These are phyloP conservation scores for Rhysida immarginata DNA, from an alignment of 1,140 invertebrate species.

Conservation along the genomic window DNA sequence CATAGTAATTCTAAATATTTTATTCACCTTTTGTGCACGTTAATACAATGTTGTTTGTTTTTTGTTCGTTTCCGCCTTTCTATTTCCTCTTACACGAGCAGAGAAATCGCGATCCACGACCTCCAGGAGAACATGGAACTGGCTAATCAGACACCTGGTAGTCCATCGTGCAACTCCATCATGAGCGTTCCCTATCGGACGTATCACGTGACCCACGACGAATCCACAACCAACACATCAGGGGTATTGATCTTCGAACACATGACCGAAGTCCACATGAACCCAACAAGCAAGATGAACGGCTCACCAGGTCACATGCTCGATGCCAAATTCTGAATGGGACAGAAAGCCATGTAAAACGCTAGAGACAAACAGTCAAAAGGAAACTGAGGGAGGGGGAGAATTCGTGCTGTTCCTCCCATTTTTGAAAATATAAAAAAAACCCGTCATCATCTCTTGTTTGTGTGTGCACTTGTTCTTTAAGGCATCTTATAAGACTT, in stretches of 20 bases:
- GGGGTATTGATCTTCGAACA: slow-evolving; percentile 2
- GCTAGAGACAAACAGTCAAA: too few relatives aligned
- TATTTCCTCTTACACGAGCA: neutral
- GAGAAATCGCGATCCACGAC: slow-evolving; percentile 5
- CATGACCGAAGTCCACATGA: slow-evolving; percentile 4
- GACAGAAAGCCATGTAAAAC: neutral
- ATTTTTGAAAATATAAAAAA: too few relatives aligned
- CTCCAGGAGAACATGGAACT: slow-evolving; percentile 6
- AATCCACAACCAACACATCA: neutral
- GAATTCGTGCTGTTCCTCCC: too few relatives aligned
- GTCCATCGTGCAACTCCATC: slow-evolving; percentile 3
- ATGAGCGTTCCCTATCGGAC: neutral
- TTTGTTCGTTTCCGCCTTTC: too few relatives aligned
- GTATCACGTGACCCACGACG: slow-evolving; percentile 1
- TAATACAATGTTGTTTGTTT: too few relatives aligned
- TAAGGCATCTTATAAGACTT: too few relatives aligned
- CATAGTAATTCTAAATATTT: too few relatives aligned
- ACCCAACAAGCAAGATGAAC: slow-evolving; percentile 1
- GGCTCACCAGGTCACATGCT: slow-evolving; percentile 4
- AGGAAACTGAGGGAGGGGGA: too few relatives aligned
- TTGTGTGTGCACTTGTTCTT: too few relatives aligned
- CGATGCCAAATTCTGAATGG: slow-evolving; percentile 5
- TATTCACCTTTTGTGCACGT: too few relatives aligned
- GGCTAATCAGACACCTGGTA: slow-evolving; percentile 6
- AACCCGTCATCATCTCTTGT: too few relatives aligned